A percentile compares a stretch with the other conserved stretches of the same genome.
phyloP scores from a whole-genome alignment of 2,888 invertebrate genomes.

The Cylindroiulus punctatus region DNA sequence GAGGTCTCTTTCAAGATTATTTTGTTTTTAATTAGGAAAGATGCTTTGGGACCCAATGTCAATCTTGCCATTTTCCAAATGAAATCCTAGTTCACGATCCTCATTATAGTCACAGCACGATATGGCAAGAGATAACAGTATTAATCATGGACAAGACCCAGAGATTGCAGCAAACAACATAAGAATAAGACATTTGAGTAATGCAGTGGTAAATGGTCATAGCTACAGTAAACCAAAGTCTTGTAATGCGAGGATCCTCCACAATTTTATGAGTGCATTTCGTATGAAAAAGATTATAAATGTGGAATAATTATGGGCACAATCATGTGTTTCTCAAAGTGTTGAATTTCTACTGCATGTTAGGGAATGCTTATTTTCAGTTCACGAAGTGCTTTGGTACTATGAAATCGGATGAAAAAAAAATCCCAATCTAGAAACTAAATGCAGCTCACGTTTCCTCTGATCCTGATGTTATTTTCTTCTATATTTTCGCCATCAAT shows the following conservation, averaged over 20 bases:
- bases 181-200: not conserved
- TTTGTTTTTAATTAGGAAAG: not conserved
- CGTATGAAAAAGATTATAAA: no score
- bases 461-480: slow-evolving; percentile 43
- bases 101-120: not conserved
- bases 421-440: not conserved
- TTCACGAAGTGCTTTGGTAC: no score
- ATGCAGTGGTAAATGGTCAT: no score
- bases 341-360: no score
- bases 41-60: not conserved
- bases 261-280: no score
- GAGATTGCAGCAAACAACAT: not conserved
- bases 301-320: no score
- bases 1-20: not conserved
- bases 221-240: no score
- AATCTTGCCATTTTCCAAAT: not conserved
- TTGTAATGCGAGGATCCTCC: no score
- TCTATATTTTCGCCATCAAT: slow-evolving; percentile 38
- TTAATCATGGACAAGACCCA: not conserved
- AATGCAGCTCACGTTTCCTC: slow-evolving; percentile 34
- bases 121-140: not conserved
- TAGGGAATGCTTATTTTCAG: no score
- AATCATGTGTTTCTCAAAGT: no score
- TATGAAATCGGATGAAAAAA: not conserved
- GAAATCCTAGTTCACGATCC: slow-evolving; percentile 30